Evolutionary conservation across 2,888 invertebrate species (phyloP), one percentile per base, ranked within the genome.

Genomic region (Sarcophaga rosellei): DNA sequence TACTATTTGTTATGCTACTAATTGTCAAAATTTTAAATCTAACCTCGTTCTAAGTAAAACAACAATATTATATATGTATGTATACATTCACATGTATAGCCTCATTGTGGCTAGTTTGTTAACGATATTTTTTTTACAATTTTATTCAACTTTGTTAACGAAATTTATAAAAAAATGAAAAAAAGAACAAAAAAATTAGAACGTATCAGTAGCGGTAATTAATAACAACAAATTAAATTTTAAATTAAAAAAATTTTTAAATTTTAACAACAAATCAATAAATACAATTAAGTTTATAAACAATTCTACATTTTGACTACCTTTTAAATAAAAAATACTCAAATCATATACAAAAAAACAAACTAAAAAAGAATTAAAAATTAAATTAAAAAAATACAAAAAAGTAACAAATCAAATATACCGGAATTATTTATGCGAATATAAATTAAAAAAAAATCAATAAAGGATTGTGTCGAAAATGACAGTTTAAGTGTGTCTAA

Each of bases 151-250:
- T 53, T 35, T 72, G 70, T 65, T 75, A 78, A 82, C 15, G 35
- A 47, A 81, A 53, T 44, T 75, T 72, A 59, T 21, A 65, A 21
- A 23, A 44, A 62, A 72, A 66, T 45, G 66, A 81, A 72, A 73
- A 25, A 25, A n/a, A 61, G 15, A 63, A 53, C 3, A 15, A 59
- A 61, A 44, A 77, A 57, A 80, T 65, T 57, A 59, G 45, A 65
- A 73, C 47, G 73, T 79, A 80, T 72, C 83, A 83, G 83, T 83
- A 83, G 83, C 86, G 78, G 57, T 77, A 76, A 86, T 76, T 65
- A 83, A 79, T 80, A 57, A 21, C 59, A 63, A 53, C 69, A 70
- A 70, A 85, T 10, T 68, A 70, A 35, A 68, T 23, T 61, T 61
- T 23, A 73, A 83, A 80, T 12, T 70, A 44, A 62, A 59, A 57